A percentile compares a stretch with the other conserved stretches of the same genome.
These are phyloP conservation scores for Eulithis prunata DNA, from an alignment of 2,888 invertebrate species.

Conservation along the genomic window DNA sequence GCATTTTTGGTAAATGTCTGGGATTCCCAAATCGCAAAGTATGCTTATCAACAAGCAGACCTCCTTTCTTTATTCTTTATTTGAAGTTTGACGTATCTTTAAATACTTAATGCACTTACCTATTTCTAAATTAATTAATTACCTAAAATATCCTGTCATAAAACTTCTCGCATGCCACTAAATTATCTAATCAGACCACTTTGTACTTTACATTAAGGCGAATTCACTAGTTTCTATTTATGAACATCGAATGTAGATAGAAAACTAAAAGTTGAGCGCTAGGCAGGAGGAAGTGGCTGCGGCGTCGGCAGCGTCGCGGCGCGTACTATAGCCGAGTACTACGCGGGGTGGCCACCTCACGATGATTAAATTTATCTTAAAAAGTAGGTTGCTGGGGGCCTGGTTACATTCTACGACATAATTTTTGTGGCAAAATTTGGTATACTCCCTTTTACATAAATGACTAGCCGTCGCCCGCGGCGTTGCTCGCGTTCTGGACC, in stretches of 20 bases:
- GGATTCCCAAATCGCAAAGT: no score
- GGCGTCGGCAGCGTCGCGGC: constrained; percentile 29
- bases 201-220: constrained; percentile 47
- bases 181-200: constrained; percentile 48
- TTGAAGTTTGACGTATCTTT: no score
- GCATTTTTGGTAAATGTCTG: no score
- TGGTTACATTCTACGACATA: no score
- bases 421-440: no score
- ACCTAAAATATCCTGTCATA: constrained; percentile 35
- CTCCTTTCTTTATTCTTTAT: no score
- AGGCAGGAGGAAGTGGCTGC: constrained; percentile 23
- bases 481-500: no score
- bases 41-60: no score
- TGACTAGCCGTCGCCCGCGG: no score
- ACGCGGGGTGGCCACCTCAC: constrained; percentile 14
- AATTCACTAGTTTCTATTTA: constrained; percentile 44
- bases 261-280: constrained; percentile 25
- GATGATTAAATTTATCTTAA: no score
- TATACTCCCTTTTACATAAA: no score
- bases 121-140: constrained; percentile 7
- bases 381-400: no score
- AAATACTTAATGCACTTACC: constrained; percentile 19
- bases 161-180: constrained; percentile 34
- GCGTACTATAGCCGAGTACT: constrained; percentile 21
- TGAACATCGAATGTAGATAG: constrained; percentile 37